Percentiles rank a stretch among this genome's conserved stretches.
phyloP scores from a whole-genome alignment of 2,888 invertebrate genomes.

The Zygogramma bicolorata region DNA sequence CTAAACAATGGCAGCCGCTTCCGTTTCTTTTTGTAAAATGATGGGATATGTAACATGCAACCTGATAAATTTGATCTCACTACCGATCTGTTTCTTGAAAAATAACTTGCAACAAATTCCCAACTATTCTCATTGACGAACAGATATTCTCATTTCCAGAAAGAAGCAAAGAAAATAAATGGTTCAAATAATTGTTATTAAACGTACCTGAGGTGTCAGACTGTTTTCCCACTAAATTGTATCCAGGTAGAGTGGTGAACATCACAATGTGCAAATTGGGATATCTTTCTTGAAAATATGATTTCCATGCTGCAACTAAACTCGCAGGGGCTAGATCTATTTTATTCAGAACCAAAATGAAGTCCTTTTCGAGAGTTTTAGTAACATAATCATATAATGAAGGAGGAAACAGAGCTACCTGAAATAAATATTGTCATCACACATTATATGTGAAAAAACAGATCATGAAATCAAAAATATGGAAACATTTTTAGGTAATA shows the following conservation, averaged over 20 bases:
- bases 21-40: too few species aligned
- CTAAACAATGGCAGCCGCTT: too few species aligned
- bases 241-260: conserved; percentile 86
- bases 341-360: conserved; percentile 92
- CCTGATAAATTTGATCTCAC: too few species aligned
- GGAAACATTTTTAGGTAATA: too few species aligned
- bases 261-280: conserved; percentile 81
- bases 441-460: background rate
- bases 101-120: too few species aligned
- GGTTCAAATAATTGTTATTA: too few species aligned
- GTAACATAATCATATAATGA: conserved; percentile 86
- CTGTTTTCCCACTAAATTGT: conserved; percentile 75
- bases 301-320: conserved; percentile 88
- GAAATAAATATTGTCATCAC: conserved; percentile 47
- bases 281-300: conserved; percentile 79
- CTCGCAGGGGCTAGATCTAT: conserved; percentile 87
- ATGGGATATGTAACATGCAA: too few species aligned
- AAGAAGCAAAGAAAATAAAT: too few species aligned
- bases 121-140: too few species aligned
- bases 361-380: conserved; percentile 80
- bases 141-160: too few species aligned
- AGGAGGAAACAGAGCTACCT: conserved; percentile 90
- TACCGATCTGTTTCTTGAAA: too few species aligned
- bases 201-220: conserved; percentile 69
- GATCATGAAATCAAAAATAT: background rate